These are phyloP conservation scores for Pygmarrhopalites habei DNA, from an alignment of 1,140 invertebrate species.

Conservation along the genomic window DNA sequence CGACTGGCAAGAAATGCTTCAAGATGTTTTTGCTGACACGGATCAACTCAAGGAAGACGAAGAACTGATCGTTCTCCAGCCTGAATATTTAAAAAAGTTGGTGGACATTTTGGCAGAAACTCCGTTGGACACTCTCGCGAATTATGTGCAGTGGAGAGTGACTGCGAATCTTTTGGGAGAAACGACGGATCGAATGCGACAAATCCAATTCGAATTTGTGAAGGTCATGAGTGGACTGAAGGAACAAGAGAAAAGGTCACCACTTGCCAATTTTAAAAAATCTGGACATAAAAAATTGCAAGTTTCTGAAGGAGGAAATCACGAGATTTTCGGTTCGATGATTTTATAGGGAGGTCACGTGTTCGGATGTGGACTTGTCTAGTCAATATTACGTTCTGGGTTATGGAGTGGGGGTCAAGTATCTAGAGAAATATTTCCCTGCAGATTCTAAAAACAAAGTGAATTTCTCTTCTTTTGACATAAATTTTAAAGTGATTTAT, in stretches of 20 bases:
- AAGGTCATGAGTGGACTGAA: neutral
- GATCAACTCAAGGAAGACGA: conserved; percentile 41
- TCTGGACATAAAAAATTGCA: no score
- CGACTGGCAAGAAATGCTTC: conserved; percentile 44
- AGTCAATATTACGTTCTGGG: neutral
- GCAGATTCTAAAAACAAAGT: neutral
- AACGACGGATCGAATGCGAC: neutral
- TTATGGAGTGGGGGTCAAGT: neutral
- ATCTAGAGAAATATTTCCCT: neutral
- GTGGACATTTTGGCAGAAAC: conserved; percentile 43
- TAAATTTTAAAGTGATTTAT: no score
- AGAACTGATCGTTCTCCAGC: conserved; percentile 46
- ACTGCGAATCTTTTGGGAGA: neutral
- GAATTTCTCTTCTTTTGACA: no score
- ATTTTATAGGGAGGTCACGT: neutral
- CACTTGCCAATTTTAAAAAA: no score
- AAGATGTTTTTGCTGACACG: conserved; percentile 38
- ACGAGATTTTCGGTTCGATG: no score
- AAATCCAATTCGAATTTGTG: neutral
- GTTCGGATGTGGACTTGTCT: neutral
- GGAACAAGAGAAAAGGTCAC: no score
- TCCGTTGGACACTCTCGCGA: conserved; percentile 51
- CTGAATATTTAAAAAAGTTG: conserved; percentile 46
- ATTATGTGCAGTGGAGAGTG: conserved; percentile 48
- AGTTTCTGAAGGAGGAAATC: no score